Conservation (phyloP, 2,797 vertebrate genomes). For the Coracias cyanogaster region DNA sequence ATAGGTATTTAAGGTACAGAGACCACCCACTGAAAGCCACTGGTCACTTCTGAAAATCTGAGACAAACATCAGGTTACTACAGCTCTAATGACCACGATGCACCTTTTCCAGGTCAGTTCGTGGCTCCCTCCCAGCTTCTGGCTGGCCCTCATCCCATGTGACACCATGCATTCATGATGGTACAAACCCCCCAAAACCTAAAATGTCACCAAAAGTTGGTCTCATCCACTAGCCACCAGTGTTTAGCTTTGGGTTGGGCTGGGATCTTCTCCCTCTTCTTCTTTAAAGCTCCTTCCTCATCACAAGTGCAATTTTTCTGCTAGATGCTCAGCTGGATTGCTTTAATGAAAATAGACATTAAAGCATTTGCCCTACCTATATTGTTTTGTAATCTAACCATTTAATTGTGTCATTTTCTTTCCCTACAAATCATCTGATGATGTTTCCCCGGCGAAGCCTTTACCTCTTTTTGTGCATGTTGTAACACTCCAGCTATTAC, state of each 20-base stretch:
- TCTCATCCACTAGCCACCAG: background rate
- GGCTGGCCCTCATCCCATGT: background rate
- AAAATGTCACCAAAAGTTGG: background rate
- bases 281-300: background rate
- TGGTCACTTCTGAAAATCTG: background rate
- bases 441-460: background rate
- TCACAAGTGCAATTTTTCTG: background rate
- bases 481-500: background rate
- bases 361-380: background rate
- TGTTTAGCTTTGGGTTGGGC: background rate
- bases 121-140: background rate
- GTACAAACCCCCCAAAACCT: background rate
- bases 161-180: background rate
- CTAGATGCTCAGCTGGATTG: background rate
- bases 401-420: background rate
- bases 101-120: background rate
- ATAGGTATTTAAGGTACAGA: background rate
- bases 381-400: slow-evolving; percentile 1
- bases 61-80: background rate
- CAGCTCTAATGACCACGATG: background rate
- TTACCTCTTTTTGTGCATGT: background rate
- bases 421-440: background rate
- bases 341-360: background rate
- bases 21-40: background rate
- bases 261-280: background rate